A percentile compares a stretch with the other conserved stretches of the same genome.
These are phyloP conservation scores for Branchinecta sandiegonensis DNA, from an alignment of 2,888 invertebrate species.

Conservation along the genomic window DNA sequence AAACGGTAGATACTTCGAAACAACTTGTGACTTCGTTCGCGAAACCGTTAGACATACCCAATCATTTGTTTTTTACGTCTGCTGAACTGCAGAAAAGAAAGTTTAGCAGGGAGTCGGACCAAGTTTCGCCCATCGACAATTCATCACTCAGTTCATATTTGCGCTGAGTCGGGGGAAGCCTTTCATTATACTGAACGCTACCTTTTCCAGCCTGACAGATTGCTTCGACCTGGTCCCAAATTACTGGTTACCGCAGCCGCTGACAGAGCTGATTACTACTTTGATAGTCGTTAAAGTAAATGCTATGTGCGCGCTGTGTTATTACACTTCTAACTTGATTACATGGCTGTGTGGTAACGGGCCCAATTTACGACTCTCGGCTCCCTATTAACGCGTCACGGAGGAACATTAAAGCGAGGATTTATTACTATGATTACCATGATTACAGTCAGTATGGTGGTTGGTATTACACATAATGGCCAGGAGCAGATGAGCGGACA, in stretches of 20 bases:
- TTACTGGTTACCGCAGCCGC: slow-evolving; percentile 14
- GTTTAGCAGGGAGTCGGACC: too few species aligned
- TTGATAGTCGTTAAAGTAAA: slow-evolving; percentile 16
- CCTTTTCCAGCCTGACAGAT: not conserved
- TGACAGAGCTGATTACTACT: slow-evolving; percentile 12
- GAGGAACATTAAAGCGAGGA: slow-evolving; percentile 14
- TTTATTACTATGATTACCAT: slow-evolving; percentile 16
- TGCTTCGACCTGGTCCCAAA: slow-evolving; percentile 4
- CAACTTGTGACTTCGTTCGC: too few species aligned
- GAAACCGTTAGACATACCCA: too few species aligned
- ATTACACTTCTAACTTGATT: slow-evolving; percentile 16
- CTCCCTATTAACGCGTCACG: slow-evolving; percentile 15
- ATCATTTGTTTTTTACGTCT: too few species aligned
- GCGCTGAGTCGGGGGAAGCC: slow-evolving; percentile 12
- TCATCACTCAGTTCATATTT: slow-evolving; percentile 15
- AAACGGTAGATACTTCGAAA: too few species aligned
- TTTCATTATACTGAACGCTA: slow-evolving; percentile 10
- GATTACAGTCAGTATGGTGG: slow-evolving; percentile 14
- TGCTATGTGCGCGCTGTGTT: slow-evolving; percentile 15
- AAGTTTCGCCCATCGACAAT: not conserved
- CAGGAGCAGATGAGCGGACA: not conserved
- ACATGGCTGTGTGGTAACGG: slow-evolving; percentile 15
- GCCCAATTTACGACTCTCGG: slow-evolving; percentile 15
- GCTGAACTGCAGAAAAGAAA: too few species aligned
- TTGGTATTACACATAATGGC: slow-evolving; percentile 16